These are phyloP conservation scores for Odontothrips loti DNA, from an alignment of 2,888 invertebrate genomes.

Conservation along the genomic window DNA sequence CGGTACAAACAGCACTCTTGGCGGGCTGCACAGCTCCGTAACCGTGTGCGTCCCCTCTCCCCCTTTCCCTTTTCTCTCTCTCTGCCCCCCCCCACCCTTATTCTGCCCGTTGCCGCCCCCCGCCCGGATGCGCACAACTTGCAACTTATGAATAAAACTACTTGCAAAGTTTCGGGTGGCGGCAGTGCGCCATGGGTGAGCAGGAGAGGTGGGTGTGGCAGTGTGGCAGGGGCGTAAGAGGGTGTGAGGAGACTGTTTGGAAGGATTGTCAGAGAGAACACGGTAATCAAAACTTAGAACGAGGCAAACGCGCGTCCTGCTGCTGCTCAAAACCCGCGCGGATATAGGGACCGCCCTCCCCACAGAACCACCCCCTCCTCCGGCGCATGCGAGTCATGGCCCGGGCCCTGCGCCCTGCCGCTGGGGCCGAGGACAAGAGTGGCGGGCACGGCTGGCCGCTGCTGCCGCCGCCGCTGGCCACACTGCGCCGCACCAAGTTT, in stretches of 20 bases:
- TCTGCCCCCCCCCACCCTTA: not conserved
- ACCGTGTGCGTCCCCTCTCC: too few relatives aligned
- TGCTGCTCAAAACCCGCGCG: not conserved
- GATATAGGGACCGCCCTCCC: not conserved
- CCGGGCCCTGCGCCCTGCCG: too few relatives aligned
- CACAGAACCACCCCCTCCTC: too few relatives aligned
- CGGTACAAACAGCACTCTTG: too few relatives aligned
- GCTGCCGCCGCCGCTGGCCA: too few relatives aligned
- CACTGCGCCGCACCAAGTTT: not conserved
- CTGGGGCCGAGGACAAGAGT: too few relatives aligned
- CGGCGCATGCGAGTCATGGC: too few relatives aligned
- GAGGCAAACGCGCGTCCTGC: not conserved
- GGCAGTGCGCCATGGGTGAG: not conserved
- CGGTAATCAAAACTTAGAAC: constrained; percentile 20
- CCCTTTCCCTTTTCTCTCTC: not conserved
- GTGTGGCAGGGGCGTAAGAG: not conserved
- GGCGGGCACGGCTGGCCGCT: too few relatives aligned
- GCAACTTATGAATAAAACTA: constrained; percentile 25
- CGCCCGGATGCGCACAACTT: not conserved
- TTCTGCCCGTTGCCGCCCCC: too few relatives aligned
- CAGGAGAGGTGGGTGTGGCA: not conserved
- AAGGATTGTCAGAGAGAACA: not conserved
- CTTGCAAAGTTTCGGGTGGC: constrained; percentile 11
- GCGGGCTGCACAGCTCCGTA: too few relatives aligned
- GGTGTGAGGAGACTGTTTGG: too few relatives aligned